These are phyloP conservation scores for Liolophura sinensis DNA, from an alignment of 1,140 invertebrate genomes.

Conservation along the genomic window DNA sequence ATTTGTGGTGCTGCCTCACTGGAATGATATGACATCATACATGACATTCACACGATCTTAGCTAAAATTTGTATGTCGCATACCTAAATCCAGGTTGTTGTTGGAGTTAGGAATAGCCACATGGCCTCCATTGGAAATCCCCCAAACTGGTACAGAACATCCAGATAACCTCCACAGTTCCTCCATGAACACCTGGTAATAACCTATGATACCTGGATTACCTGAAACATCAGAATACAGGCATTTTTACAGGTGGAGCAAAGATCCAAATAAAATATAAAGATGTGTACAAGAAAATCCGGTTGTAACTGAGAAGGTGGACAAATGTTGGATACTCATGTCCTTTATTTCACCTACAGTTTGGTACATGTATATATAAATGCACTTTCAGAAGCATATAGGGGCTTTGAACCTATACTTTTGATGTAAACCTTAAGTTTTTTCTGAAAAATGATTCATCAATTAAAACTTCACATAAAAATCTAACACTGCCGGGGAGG, in stretches of 20 bases:
- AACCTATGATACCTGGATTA: slow-evolving; percentile 73
- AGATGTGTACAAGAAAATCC: too few relatives aligned
- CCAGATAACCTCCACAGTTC: slow-evolving; percentile 64
- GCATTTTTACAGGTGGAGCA: neutral
- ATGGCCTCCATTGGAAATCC: slow-evolving; percentile 73
- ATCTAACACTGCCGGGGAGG: too few relatives aligned
- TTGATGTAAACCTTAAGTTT: too few relatives aligned
- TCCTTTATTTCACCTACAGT: too few relatives aligned
- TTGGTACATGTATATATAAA: too few relatives aligned
- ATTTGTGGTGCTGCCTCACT: neutral
- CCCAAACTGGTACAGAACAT: slow-evolving; percentile 70
- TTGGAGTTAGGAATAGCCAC: slow-evolving; percentile 13
- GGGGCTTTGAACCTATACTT: too few relatives aligned
- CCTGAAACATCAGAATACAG: slow-evolving; percentile 55
- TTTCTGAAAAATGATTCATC: too few relatives aligned
- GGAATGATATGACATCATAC: neutral
- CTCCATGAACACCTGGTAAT: slow-evolving; percentile 73
- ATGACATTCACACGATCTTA: neutral
- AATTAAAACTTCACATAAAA: too few relatives aligned
- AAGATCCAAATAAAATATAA: neutral
- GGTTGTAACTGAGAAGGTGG: too few relatives aligned
- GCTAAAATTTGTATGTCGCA: slow-evolving; percentile 3
- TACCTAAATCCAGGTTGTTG: too few relatives aligned
- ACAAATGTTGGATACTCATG: too few relatives aligned
- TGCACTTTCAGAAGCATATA: too few relatives aligned